phyloP scores from a whole-genome alignment of 2,113 vertebrate species.

The Penelope pileata region DNA sequence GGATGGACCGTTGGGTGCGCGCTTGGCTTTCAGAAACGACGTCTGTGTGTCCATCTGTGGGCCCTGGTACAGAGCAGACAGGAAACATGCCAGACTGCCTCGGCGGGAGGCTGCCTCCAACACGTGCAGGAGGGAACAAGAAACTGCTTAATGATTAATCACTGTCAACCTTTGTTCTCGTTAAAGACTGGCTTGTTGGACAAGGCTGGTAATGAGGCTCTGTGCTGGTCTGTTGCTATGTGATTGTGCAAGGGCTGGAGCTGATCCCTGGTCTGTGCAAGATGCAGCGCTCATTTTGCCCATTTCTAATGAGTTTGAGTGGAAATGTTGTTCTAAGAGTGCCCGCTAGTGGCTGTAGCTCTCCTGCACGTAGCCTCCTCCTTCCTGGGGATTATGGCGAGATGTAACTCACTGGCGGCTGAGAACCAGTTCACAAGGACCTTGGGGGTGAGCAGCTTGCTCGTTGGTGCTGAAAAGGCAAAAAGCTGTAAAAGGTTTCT shows the following conservation, averaged over 20 bases:
- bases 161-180: constrained; percentile 79
- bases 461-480: background rate
- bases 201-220: constrained; percentile 73
- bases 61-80: constrained; percentile 64
- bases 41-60: constrained; percentile 43
- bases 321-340: background rate
- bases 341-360: constrained; percentile 47
- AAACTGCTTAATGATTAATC: constrained; percentile 80
- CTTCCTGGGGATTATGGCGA: background rate
- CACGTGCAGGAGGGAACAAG: constrained; percentile 77
- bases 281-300: constrained; percentile 22
- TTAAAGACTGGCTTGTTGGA: constrained; percentile 76
- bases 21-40: constrained; percentile 61
- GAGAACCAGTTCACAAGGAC: background rate
- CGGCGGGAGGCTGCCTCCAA: constrained; percentile 73
- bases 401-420: background rate
- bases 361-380: background rate
- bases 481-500: background rate
- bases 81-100: constrained; percentile 78
- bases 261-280: constrained; percentile 16
- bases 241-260: constrained; percentile 32
- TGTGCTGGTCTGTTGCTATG: constrained; percentile 74
- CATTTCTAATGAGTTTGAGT: background rate
- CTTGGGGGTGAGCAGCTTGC: background rate
- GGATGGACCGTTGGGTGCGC: constrained; percentile 61